Percentiles rank a stretch among this genome's conserved stretches.
Evolutionary conservation across 2,113 vertebrate species (phyloP).

Genomic region (Climacteris rufus): DNA sequence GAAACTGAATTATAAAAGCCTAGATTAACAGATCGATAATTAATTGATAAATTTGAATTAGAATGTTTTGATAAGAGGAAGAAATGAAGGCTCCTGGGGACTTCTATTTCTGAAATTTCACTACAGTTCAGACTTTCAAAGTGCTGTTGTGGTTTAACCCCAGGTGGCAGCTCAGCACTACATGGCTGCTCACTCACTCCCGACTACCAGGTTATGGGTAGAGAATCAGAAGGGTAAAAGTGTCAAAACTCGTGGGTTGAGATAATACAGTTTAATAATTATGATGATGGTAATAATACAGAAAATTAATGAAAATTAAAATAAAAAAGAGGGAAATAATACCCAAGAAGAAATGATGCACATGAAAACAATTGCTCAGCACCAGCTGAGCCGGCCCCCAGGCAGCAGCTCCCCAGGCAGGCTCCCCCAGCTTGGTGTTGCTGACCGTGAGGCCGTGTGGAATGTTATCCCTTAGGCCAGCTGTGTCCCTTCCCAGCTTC

Average conservation of each 20-base stretch:
- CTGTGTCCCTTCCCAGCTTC: background rate
- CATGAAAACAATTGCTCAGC: background rate
- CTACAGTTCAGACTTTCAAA: background rate
- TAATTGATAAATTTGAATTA: background rate
- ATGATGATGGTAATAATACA: background rate
- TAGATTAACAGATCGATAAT: background rate
- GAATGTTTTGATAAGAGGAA: background rate
- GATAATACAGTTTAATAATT: background rate
- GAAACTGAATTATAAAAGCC: background rate
- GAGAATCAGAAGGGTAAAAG: background rate
- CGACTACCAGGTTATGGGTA: background rate
- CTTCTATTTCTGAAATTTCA: background rate
- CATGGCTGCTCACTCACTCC: background rate
- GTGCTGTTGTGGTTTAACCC: background rate
- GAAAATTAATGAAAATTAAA: background rate
- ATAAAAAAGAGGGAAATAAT: background rate
- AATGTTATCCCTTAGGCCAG: background rate
- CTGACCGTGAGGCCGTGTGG: fast-evolving
- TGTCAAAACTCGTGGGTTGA: background rate
- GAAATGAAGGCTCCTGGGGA: background rate
- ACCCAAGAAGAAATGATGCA: background rate
- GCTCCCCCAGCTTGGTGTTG: background rate
- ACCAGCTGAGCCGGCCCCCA: background rate
- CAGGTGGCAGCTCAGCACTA: background rate
- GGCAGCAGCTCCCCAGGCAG: fast-evolving